phyloP scores from a whole-genome alignment of 2,888 invertebrate genomes.

The Morpho achilles region DNA sequence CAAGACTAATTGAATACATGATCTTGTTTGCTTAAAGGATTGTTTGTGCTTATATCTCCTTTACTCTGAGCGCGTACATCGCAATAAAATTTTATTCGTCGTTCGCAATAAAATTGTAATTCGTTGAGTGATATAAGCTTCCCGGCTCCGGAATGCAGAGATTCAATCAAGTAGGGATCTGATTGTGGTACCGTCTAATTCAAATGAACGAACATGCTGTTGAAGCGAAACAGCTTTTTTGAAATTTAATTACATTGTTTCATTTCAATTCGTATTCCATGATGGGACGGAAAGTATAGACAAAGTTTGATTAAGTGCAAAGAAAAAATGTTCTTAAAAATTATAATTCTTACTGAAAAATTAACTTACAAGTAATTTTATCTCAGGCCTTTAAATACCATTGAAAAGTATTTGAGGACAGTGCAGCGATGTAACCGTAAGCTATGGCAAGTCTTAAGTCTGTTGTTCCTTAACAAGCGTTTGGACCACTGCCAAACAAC shows the following conservation, averaged over 20 bases:
- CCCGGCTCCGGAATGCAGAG: slow-evolving; percentile 39
- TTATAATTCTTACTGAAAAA: neutral
- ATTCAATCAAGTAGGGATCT: slow-evolving; percentile 65
- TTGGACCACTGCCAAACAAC: slow-evolving; percentile 68
- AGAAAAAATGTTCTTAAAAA: too few relatives aligned
- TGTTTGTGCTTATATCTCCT: slow-evolving; percentile 50
- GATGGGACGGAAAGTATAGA: too few relatives aligned
- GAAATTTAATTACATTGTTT: slow-evolving; percentile 23
- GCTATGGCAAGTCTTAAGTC: slow-evolving; percentile 55
- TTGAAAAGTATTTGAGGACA: too few relatives aligned
- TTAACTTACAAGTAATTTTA: neutral
- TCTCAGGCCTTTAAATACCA: neutral
- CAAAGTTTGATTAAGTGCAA: too few relatives aligned
- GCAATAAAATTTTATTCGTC: slow-evolving; percentile 49
- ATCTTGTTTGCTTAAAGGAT: slow-evolving; percentile 53
- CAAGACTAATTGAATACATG: slow-evolving; percentile 66
- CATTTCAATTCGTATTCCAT: slow-evolving; percentile 11
- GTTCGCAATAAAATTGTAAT: slow-evolving; percentile 68
- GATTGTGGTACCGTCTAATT: slow-evolving; percentile 53
- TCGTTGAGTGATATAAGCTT: slow-evolving; percentile 40
- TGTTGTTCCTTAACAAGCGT: slow-evolving; percentile 70
- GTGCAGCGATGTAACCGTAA: slow-evolving; percentile 42
- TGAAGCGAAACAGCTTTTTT: slow-evolving; percentile 29
- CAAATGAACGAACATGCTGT: slow-evolving; percentile 46
- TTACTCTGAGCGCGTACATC: slow-evolving; percentile 58